Percentiles rank a stretch among this genome's conserved stretches.
Conservation (phyloP, 1,140 invertebrate genomes). For the Caenorhabditis brenneri region DNA sequence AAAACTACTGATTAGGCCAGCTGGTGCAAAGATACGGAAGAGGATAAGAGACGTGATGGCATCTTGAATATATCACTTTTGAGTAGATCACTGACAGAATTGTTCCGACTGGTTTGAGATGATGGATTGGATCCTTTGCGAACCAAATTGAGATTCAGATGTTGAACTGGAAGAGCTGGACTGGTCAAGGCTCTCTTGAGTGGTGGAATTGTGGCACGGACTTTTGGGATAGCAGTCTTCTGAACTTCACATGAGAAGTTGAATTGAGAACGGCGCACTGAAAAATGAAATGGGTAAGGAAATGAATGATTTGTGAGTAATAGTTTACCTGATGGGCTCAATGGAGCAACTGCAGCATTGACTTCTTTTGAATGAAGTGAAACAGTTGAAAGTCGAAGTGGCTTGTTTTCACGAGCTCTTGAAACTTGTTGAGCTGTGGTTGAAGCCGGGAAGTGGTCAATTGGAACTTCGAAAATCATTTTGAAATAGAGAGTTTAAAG, state of each 20-base stretch:
- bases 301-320: not conserved
- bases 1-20: not conserved
- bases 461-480: slow-evolving; percentile 41
- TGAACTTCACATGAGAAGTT: not conserved
- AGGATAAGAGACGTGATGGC: not conserved
- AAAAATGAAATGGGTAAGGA: not conserved
- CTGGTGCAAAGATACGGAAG: slow-evolving; percentile 1
- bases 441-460: slow-evolving; percentile 32
- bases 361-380: slow-evolving; percentile 35
- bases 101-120: slow-evolving; percentile 9
- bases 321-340: slow-evolving; percentile 32
- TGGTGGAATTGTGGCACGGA: slow-evolving; percentile 11
- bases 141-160: not conserved
- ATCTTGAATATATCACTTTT: slow-evolving; percentile 10
- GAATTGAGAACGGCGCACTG: slow-evolving; percentile 21
- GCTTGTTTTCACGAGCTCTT: slow-evolving; percentile 19
- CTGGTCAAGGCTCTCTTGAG: slow-evolving; percentile 16
- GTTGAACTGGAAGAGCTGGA: slow-evolving; percentile 8
- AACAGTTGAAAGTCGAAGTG: slow-evolving; percentile 20
- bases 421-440: slow-evolving; percentile 32
- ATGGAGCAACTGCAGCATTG: slow-evolving; percentile 35
- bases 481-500: slow-evolving; percentile 18
- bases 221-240: not conserved
- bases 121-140: slow-evolving; percentile 25
- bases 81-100: slow-evolving; percentile 30